phyloP scores from a whole-genome alignment of 2,113 vertebrate genomes.

The Mobula hypostoma region DNA sequence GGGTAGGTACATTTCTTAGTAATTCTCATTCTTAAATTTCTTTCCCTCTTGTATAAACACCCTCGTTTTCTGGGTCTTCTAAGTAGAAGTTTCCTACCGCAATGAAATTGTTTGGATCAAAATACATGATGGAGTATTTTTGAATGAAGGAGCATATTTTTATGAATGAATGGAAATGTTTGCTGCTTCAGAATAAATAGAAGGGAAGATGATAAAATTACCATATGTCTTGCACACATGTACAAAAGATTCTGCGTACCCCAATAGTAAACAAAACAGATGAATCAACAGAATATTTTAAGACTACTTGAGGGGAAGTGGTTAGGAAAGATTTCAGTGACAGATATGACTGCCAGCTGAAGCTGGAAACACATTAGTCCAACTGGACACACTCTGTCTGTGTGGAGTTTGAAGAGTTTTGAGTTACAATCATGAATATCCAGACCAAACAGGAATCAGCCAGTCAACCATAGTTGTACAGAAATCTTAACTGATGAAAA shows the following conservation, averaged over 20 bases:
- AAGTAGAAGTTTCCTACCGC: background rate
- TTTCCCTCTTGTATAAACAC: background rate
- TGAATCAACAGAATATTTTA: slow-evolving; percentile 11
- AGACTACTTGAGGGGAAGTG: background rate
- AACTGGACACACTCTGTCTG: background rate
- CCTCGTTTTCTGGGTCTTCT: background rate
- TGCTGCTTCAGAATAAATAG: background rate
- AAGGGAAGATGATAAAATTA: background rate
- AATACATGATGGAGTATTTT: background rate
- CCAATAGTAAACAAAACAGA: background rate
- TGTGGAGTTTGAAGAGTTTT: background rate
- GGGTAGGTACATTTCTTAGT: background rate
- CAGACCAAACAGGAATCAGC: background rate
- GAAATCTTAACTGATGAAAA: background rate
- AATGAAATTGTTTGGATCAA: background rate
- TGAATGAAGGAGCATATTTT: background rate
- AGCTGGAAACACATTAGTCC: background rate
- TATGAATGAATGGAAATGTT: background rate
- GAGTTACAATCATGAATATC: background rate
- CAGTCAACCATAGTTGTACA: background rate
- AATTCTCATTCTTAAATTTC: background rate
- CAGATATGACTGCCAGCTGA: background rate
- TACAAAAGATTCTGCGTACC: background rate
- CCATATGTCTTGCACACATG: background rate
- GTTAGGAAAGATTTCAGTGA: background rate